Conservation (phyloP, 1,140 invertebrate genomes). For the Harpegnathos saltator region DNA sequence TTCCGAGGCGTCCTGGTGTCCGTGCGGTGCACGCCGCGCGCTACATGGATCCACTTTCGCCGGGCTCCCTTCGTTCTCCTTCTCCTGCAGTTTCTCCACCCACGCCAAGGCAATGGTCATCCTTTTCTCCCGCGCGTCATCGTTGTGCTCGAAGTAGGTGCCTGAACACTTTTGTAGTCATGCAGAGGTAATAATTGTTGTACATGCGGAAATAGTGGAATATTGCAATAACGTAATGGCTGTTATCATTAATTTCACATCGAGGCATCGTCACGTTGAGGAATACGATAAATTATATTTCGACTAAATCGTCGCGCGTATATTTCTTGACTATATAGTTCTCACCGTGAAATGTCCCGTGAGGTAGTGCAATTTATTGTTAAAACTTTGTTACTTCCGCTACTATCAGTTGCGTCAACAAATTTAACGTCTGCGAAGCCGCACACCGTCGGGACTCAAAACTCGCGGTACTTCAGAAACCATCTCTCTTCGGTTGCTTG, state of each 20-base stretch:
- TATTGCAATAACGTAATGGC: too few species aligned
- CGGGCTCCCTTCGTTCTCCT: conserved; percentile 20
- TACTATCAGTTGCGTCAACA: conserved; percentile 14
- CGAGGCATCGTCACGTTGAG: too few species aligned
- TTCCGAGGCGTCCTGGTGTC: conserved; percentile 68
- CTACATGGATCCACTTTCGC: conserved; percentile 45
- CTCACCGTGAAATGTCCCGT: too few species aligned
- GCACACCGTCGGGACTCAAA: conserved; percentile 7
- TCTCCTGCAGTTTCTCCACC: conserved; percentile 6
- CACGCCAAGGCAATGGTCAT: conserved; percentile 10
- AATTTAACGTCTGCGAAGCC: neutral
- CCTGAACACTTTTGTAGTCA: neutral
- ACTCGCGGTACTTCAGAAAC: neutral
- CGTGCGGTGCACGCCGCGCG: conserved; percentile 62
- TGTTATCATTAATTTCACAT: too few species aligned
- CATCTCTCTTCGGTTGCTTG: neutral
- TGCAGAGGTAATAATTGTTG: neutral
- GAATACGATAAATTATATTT: too few species aligned
- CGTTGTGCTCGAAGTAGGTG: neutral
- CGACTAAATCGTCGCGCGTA: too few species aligned
- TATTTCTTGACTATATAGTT: too few species aligned
- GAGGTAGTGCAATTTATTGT: neutral
- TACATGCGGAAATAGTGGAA: too few species aligned
- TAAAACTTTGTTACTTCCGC: neutral
- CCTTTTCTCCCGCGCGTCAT: neutral